Base-by-base conservation (phyloP, 2,797 vertebrate genomes). In the Neosilurus mollespiculum region DNA sequence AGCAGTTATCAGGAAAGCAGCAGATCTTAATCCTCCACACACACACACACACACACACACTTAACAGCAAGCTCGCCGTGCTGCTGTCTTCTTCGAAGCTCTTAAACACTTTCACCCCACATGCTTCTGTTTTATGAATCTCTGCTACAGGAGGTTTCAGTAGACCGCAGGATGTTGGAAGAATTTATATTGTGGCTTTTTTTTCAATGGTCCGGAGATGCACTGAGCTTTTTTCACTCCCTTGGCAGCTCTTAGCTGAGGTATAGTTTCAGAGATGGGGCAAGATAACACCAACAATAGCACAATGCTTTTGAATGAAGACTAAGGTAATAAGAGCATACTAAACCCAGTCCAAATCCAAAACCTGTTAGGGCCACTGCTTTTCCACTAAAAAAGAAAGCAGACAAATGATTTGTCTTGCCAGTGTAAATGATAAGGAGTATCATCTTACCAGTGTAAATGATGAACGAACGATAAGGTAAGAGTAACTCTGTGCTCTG, bases 81-180 rank as follows among this genome's bases (percentile, higher is more conserved):
- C 70, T 78, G 20, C 88, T 81, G 85, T 88, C 90, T 91, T 89
- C 81, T 75, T 51, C 15, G 22, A 84, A 85, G 77, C 56, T 30
- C 72, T 87, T 86, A 87, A 86, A 88, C 78, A 87, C 81, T 83
- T 84, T 86, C 75, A 83, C 86, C 83, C 86, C 83, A 90, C 85
- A 87, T 93, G 82, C n/a, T 92, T 92, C 86, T 12, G 53, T 86
- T 90, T 90, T 91, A 87, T 87, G 89, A 91, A 92, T 88, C 93
- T 90, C 89, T 89, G 91, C 90, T 91, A 93, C 91, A 90, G 80
- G 81, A 91, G 90, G 87, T 81, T 67, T 87, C 71, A 88, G 91
- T 86, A 89, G 90, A 94, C 94, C 93, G 87, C 93, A 93, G 89
- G 91, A 80, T 90, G 90, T 89, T 92, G 93, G 92, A 93, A 92